Conservation (phyloP, 2,888 invertebrate species). For the Monochamus alternatus region DNA sequence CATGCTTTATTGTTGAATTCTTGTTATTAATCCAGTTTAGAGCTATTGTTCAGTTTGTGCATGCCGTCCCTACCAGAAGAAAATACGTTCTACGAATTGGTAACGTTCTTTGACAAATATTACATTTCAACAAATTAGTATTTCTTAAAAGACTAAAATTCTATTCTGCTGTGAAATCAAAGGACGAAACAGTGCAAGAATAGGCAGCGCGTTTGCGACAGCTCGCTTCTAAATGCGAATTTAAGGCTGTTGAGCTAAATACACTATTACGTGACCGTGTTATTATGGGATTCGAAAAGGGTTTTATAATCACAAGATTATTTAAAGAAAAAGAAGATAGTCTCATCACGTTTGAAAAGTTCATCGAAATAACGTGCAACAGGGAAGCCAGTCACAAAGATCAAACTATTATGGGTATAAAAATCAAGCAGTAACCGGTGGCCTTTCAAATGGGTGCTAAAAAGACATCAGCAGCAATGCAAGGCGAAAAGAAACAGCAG, state of each 20-base stretch:
- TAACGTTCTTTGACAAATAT: constrained; percentile 18
- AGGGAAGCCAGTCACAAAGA: constrained; percentile 20
- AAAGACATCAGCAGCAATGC: neutral
- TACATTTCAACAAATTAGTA: constrained; percentile 28
- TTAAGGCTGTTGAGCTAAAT: constrained; percentile 22
- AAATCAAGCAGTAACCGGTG: neutral
- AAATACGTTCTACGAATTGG: neutral
- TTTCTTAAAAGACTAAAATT: constrained; percentile 31
- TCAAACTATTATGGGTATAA: neutral
- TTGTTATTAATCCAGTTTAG: neutral
- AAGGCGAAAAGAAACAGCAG: neutral
- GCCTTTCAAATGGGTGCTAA: neutral
- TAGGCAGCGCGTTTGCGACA: constrained; percentile 31
- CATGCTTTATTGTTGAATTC: neutral
- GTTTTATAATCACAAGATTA: constrained; percentile 19
- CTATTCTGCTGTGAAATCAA: constrained; percentile 43
- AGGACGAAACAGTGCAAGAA: constrained; percentile 36
- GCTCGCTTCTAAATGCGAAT: constrained; percentile 31
- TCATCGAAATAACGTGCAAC: constrained; percentile 14
- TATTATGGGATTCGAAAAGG: constrained; percentile 34
- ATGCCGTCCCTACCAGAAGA: neutral
- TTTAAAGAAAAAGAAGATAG: constrained; percentile 29
- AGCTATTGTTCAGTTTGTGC: neutral
- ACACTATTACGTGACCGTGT: constrained; percentile 25
- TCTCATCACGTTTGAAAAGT: constrained; percentile 19